These are phyloP conservation scores for Nicator chloris DNA, from an alignment of 2,113 vertebrate genomes.

Conservation along the genomic window DNA sequence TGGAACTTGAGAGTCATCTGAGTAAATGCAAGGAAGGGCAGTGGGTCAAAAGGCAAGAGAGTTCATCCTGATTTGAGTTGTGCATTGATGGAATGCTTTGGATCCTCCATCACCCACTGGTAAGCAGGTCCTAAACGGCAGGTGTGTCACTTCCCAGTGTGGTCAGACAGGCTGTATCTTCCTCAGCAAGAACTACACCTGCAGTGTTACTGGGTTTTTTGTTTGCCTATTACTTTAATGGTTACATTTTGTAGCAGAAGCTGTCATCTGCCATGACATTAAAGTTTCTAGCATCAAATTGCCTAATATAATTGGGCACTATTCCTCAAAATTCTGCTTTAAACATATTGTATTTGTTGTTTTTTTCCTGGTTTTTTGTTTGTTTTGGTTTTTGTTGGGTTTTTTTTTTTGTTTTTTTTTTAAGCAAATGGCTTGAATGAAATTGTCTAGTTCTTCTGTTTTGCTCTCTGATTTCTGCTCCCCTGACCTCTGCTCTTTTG, in stretches of 20 bases:
- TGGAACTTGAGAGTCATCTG: background rate
- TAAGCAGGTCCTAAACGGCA: background rate
- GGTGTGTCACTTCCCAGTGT: background rate
- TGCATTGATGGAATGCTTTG: background rate
- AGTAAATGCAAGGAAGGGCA: background rate
- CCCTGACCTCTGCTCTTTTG: background rate
- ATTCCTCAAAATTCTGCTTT: background rate
- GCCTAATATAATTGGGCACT: background rate
- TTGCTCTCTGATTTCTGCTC: background rate
- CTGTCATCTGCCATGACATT: background rate
- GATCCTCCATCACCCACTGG: background rate
- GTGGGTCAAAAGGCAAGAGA: background rate
- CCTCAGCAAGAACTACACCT: background rate
- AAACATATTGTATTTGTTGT: background rate
- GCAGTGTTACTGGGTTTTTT: background rate
- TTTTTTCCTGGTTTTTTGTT: background rate
- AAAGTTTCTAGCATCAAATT: background rate
- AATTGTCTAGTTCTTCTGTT: background rate
- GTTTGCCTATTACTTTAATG: background rate
- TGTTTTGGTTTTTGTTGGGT: background rate
- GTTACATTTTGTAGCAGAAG: background rate
- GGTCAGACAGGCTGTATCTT: background rate
- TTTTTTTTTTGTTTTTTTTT: no score
- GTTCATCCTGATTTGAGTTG: background rate
- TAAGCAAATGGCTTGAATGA: background rate